These are phyloP conservation scores for Pachypeltis micranthus DNA, from an alignment of 1,140 invertebrate genomes.

Conservation along the genomic window DNA sequence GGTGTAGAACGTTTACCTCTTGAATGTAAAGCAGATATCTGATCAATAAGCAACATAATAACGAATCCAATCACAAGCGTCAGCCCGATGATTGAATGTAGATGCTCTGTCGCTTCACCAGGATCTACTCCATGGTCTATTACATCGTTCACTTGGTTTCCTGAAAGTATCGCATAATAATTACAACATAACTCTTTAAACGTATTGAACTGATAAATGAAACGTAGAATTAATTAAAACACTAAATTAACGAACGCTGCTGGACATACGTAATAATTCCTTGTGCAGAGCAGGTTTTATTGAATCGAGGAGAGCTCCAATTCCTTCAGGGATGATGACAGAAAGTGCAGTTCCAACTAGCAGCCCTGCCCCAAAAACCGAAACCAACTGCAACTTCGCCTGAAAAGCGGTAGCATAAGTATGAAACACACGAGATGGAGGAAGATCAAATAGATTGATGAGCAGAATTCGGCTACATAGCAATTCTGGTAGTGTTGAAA, in stretches of 20 bases:
- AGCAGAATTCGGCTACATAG: too few relatives aligned
- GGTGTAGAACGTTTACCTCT: conserved; percentile 31
- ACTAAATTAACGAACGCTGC: not conserved
- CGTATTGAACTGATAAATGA: not conserved
- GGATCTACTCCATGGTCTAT: too few relatives aligned
- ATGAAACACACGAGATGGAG: too few relatives aligned
- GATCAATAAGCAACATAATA: conserved; percentile 95
- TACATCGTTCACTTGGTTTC: too few relatives aligned
- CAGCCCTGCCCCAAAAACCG: conserved; percentile 89
- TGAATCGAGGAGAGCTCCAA: conserved; percentile 59
- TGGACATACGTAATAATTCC: too few relatives aligned
- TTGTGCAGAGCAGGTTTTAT: not conserved
- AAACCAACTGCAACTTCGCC: conserved; percentile 88
- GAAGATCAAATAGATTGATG: too few relatives aligned
- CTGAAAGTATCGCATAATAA: too few relatives aligned
- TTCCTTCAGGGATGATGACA: conserved; percentile 97
- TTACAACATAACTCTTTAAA: not conserved
- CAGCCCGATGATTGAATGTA: conserved; percentile 55
- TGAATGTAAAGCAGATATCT: conserved; percentile 40
- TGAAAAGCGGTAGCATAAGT: too few relatives aligned
- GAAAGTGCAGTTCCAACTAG: conserved; percentile 94
- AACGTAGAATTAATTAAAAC: not conserved
- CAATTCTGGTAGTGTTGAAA: too few relatives aligned
- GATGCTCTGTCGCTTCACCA: conserved; percentile 36
- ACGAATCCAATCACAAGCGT: conserved; percentile 80